Conservation (phyloP, 2,888 invertebrate genomes). For the Hemistola chrysoprasaria region DNA sequence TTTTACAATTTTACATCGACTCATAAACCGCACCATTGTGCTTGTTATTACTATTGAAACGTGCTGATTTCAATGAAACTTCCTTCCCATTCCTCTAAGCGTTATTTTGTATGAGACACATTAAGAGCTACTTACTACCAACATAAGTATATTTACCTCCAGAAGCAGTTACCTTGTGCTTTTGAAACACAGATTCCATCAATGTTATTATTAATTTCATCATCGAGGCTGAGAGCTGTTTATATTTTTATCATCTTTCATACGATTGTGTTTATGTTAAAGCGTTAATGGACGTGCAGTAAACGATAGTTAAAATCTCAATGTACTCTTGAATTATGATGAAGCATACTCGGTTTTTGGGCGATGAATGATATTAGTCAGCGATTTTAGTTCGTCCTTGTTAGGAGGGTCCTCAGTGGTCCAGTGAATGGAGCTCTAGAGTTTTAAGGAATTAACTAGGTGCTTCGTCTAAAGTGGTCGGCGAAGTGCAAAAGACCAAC, state of each 20-base stretch:
- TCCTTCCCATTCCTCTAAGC: conserved; percentile 19
- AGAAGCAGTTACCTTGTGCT: conserved; percentile 12
- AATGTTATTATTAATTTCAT: conserved; percentile 35
- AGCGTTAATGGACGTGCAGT: conserved; percentile 21
- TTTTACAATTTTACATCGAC: conserved; percentile 29
- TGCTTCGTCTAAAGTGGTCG: conserved; percentile 34
- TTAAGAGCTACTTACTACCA: no score
- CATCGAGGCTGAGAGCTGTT: conserved; percentile 30
- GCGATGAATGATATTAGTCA: conserved; percentile 30
- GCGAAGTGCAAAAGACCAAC: conserved; percentile 11
- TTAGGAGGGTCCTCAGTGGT: conserved; percentile 31
- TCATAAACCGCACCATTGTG: conserved; percentile 33
- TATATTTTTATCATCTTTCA: conserved; percentile 29
- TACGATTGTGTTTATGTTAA: conserved; percentile 30
- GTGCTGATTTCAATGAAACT: conserved; percentile 27
- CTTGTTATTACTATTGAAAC: conserved; percentile 32
- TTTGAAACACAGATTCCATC: conserved; percentile 12
- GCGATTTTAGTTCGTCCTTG: conserved; percentile 36
- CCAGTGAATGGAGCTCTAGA: conserved; percentile 32
- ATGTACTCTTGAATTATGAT: conserved; percentile 6
- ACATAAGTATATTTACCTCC: conserved; percentile 23
- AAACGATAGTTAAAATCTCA: conserved; percentile 20
- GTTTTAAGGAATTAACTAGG: conserved; percentile 46
- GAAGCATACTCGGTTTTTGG: conserved; percentile 17
- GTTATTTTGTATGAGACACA: conserved; percentile 17